These are phyloP conservation scores for Bibio marci DNA, from an alignment of 2,888 invertebrate species.

Conservation along the genomic window DNA sequence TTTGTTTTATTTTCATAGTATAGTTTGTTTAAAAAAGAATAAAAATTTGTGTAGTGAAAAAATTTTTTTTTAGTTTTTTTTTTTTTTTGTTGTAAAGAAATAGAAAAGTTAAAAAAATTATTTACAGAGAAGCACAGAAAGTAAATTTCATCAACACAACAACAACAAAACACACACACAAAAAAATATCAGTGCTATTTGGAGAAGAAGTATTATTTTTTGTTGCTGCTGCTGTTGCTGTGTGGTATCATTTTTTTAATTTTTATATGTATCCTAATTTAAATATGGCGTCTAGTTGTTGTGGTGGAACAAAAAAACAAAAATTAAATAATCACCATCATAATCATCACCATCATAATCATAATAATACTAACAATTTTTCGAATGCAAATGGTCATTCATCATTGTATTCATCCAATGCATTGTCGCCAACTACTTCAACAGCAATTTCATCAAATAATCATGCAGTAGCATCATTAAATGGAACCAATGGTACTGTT, in stretches of 20 bases:
- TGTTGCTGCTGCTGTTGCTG: too few relatives aligned
- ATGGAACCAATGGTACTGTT: slow-evolving; percentile 12
- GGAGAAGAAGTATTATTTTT: too few relatives aligned
- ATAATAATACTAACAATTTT: not conserved
- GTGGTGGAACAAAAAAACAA: slow-evolving; percentile 84
- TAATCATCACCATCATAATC: not conserved
- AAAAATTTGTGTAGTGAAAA: too few relatives aligned
- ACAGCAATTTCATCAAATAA: slow-evolving; percentile 22
- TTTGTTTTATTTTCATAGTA: too few relatives aligned
- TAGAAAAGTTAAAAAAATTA: too few relatives aligned
- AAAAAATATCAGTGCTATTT: too few relatives aligned
- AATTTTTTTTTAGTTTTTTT: too few relatives aligned
- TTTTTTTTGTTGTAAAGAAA: too few relatives aligned
- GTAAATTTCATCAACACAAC: slow-evolving; percentile 37
- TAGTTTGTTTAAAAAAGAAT: too few relatives aligned
- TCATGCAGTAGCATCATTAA: slow-evolving; percentile 17
- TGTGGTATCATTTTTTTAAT: too few relatives aligned
- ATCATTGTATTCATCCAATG: not conserved
- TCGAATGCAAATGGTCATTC: slow-evolving; percentile 6
- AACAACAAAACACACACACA: not conserved
- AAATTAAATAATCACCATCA: slow-evolving; percentile 50
- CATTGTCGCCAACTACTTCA: not conserved
- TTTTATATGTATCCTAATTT: too few relatives aligned
- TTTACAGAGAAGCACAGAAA: too few relatives aligned
- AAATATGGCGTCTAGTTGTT: slow-evolving; percentile 82